phyloP scores from a whole-genome alignment of 1,140 invertebrate genomes.

The Drosophila pruinosa region DNA sequence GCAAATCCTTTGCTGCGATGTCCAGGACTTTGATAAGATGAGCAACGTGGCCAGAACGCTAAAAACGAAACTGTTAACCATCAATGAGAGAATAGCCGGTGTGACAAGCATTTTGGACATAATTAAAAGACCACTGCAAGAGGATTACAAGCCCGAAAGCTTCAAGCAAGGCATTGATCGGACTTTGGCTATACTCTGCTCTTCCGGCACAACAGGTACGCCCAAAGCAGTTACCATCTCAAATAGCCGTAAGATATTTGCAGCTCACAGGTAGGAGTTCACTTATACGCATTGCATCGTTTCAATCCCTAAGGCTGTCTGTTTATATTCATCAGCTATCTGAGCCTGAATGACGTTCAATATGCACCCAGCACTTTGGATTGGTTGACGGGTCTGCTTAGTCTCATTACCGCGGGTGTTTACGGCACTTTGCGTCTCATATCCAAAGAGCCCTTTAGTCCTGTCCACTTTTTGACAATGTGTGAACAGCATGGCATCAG shows the following conservation, averaged over 20 bases:
- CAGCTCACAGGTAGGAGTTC: constrained; percentile 42
- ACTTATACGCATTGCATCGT: too few relatives aligned
- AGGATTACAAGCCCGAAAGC: constrained; percentile 45
- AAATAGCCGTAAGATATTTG: constrained; percentile 83
- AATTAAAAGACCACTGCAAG: constrained; percentile 41
- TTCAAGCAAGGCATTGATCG: constrained; percentile 62
- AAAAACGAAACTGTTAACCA: constrained; percentile 41
- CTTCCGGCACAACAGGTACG: constrained; percentile 91
- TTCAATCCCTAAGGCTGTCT: neutral
- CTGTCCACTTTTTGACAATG: constrained; percentile 58
- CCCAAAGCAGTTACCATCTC: constrained; percentile 91
- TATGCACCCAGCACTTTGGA: constrained; percentile 77
- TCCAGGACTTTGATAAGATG: constrained; percentile 49
- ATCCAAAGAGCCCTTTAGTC: constrained; percentile 58
- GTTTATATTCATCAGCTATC: constrained; percentile 42
- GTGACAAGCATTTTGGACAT: constrained; percentile 51
- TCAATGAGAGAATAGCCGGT: constrained; percentile 46
- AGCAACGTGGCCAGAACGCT: constrained; percentile 38
- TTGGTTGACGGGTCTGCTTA: constrained; percentile 69
- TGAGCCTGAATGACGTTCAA: constrained; percentile 60
- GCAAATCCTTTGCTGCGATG: constrained; percentile 73
- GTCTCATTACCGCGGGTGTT: constrained; percentile 58
- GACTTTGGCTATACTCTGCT: constrained; percentile 82
- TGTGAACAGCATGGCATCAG: constrained; percentile 66
- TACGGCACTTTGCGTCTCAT: constrained; percentile 68